Evolutionary conservation across 2,797 vertebrate genomes (phyloP).

Genomic region (Bucorvus abyssinicus): DNA sequence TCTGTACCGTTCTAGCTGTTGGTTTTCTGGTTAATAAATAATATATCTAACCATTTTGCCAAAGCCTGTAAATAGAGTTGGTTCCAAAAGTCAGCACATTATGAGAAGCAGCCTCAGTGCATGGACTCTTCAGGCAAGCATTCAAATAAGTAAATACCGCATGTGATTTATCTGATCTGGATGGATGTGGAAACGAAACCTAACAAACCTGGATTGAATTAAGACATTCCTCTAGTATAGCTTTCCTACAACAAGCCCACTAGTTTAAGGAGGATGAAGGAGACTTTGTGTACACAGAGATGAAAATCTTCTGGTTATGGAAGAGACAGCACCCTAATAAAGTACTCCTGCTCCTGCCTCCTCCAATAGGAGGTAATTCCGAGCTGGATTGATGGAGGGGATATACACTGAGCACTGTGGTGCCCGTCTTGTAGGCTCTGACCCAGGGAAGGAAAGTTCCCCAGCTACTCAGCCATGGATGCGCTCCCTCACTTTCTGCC

Average conservation of each 20-base stretch:
- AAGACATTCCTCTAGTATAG: slow-evolving; percentile 5
- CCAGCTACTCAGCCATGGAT: not conserved
- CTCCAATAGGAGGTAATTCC: not conserved
- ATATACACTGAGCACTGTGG: not conserved
- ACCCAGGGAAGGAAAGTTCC: not conserved
- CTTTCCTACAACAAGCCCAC: not conserved
- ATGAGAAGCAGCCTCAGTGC: slow-evolving; percentile 19
- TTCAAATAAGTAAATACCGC: slow-evolving; percentile 47
- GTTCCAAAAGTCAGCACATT: slow-evolving; percentile 55
- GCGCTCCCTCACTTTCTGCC: not conserved
- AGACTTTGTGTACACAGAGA: slow-evolving; percentile 7
- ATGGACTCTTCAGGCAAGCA: not conserved
- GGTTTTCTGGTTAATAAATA: slow-evolving; percentile 65
- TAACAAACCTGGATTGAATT: slow-evolving; percentile 50
- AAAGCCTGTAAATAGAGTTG: slow-evolving; percentile 27
- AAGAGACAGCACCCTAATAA: not conserved
- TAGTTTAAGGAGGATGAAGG: slow-evolving; percentile 10
- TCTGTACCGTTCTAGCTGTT: not conserved
- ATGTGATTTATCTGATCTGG: slow-evolving; percentile 41
- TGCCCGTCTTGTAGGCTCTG: not conserved
- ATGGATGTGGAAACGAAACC: slow-evolving; percentile 1
- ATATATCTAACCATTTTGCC: slow-evolving; percentile 57
- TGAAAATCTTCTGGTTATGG: not conserved
- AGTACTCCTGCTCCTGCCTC: not conserved
- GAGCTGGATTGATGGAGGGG: not conserved